Conservation (phyloP, 2,797 vertebrate genomes). For the Picus viridis region DNA sequence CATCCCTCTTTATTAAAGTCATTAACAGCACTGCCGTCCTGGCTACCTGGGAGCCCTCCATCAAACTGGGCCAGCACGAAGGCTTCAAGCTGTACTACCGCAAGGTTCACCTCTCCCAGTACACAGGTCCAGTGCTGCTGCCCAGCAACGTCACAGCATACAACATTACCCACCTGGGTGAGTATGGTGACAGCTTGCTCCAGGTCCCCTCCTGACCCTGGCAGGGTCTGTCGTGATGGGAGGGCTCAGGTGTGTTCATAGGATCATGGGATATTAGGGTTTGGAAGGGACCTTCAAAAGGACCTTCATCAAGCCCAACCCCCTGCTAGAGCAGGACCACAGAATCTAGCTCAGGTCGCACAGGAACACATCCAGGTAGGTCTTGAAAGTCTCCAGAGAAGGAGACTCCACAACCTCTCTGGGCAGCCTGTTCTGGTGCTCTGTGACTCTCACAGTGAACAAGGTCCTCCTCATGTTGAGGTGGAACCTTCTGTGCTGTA, state of each 20-base stretch:
- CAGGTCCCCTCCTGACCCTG: rapidly evolving
- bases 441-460: too few relatives aligned
- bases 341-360: too few relatives aligned
- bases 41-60: constrained; percentile 90
- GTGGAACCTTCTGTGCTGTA: too few relatives aligned
- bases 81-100: constrained; percentile 96
- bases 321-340: too few relatives aligned
- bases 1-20: constrained; percentile 89
- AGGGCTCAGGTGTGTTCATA: rapidly evolving
- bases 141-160: constrained; percentile 87
- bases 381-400: too few relatives aligned
- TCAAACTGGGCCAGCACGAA: constrained; percentile 89
- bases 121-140: constrained; percentile 88
- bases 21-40: constrained; percentile 89
- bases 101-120: constrained; percentile 84
- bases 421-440: too few relatives aligned
- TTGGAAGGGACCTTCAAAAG: too few relatives aligned
- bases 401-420: too few relatives aligned
- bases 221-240: rapidly evolving
- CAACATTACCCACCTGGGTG: constrained; percentile 93
- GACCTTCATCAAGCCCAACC: too few relatives aligned
- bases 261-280: too few relatives aligned
- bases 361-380: too few relatives aligned
- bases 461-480: too few relatives aligned
- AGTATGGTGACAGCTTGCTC: constrained; percentile 49